These are phyloP conservation scores for Xenopus borealis DNA, from an alignment of 2,113 vertebrate species.

Conservation along the genomic window DNA sequence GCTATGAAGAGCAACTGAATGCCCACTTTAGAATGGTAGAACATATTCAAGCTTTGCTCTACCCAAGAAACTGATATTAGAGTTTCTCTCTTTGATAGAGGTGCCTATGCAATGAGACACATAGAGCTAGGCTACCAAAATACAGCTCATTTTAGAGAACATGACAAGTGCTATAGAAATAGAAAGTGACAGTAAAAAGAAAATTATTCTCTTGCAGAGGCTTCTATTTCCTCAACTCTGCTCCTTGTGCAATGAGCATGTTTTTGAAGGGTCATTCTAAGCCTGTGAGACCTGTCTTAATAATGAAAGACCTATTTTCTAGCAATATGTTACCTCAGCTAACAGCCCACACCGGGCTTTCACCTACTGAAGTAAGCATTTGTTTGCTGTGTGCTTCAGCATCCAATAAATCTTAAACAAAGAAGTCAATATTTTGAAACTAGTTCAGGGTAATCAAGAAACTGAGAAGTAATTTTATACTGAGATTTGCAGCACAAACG, in stretches of 20 bases:
- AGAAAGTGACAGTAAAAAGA: conserved; percentile 44
- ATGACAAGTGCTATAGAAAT: conserved; percentile 43
- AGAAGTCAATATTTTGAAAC: background rate
- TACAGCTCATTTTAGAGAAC: conserved; percentile 39
- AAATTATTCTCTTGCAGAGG: conserved; percentile 27
- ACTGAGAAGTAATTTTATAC: background rate
- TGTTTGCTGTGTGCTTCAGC: conserved; percentile 6
- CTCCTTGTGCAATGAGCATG: conserved; percentile 22
- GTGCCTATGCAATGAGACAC: background rate
- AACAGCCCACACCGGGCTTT: conserved; percentile 6
- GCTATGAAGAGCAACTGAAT: no score
- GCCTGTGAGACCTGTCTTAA: conserved; percentile 31
- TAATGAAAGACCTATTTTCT: conserved; percentile 37
- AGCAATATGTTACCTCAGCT: conserved; percentile 19
- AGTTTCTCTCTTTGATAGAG: background rate
- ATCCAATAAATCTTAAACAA: background rate
- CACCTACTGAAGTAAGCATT: conserved; percentile 8
- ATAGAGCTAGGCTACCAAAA: conserved; percentile 17
- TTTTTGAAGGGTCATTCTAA: conserved; percentile 34
- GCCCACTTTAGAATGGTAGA: no score
- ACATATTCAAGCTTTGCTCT: background rate
- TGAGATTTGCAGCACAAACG: background rate
- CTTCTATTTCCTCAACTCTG: conserved; percentile 43
- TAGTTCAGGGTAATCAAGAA: background rate
- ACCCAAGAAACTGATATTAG: background rate